A percentile compares a stretch with the other conserved stretches of the same genome.
These are phyloP conservation scores for Muscidifurax raptorellus DNA, from an alignment of 1,140 invertebrate species.

Conservation along the genomic window DNA sequence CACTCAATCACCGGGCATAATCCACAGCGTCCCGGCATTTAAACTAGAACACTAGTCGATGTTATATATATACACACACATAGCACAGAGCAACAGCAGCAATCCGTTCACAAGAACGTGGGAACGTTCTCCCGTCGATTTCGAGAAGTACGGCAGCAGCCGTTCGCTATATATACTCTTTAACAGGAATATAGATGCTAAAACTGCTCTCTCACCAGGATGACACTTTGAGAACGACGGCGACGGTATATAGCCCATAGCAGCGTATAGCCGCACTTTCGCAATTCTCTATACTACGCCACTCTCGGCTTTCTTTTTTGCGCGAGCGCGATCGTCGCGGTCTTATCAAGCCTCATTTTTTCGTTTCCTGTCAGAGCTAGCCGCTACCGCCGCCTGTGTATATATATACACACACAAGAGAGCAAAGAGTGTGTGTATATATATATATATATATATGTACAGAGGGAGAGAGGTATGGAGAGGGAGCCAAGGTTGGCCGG, in stretches of 20 bases:
- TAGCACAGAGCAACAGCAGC: neutral
- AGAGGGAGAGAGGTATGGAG: neutral
- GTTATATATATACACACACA: neutral
- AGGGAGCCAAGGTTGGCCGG: slow-evolving; percentile 22
- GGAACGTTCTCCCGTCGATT: neutral
- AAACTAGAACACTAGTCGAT: neutral
- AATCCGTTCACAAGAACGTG: neutral
- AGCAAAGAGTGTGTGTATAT: neutral
- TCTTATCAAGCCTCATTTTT: slow-evolving; percentile 55
- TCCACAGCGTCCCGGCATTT: neutral
- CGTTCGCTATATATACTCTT: neutral
- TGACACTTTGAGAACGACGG: slow-evolving; percentile 29
- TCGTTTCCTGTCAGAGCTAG: slow-evolving; percentile 49
- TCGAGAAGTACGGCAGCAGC: neutral
- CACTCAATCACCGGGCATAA: neutral
- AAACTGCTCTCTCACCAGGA: neutral
- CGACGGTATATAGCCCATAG: slow-evolving; percentile 20
- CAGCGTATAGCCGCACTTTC: slow-evolving; percentile 40
- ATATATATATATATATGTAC: neutral
- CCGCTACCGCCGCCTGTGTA: neutral
- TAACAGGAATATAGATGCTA: slow-evolving; percentile 4
- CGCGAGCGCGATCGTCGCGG: slow-evolving; percentile 31
- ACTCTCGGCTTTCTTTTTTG: slow-evolving; percentile 35
- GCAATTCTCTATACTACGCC: slow-evolving; percentile 1
- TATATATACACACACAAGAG: neutral